Evolutionary conservation across 1,140 invertebrate genomes (phyloP), one percentile per base, ranked within the genome.

Genomic region (Hycleus phaleratus): DNA sequence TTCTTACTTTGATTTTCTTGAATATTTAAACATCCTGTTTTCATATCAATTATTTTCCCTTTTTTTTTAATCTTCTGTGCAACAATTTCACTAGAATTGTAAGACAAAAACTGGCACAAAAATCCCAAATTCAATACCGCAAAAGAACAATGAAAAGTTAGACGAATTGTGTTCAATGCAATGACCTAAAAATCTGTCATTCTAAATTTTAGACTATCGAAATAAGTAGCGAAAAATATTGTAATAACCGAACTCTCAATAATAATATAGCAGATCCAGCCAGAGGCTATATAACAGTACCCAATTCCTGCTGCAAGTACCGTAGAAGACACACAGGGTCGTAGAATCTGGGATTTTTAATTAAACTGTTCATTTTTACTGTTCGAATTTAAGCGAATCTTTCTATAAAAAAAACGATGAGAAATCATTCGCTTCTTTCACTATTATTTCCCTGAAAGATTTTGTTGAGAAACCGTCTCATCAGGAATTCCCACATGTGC

Each of bases 231-330:
- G 9, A 42, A n/a, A 42, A n/a, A 42, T 42, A 42, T 42, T 53
- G 51, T 53, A 53, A 45, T 53, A 53, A 53, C 38, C 46, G 26
- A n/a, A 44, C 32, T 32, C 40, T 46, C 43, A 32, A 38, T 55
- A 46, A 55, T 55, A 38, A 55, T 55, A 55, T 55, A 55, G 26
- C 43, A 46, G 43, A 43, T 10, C 24, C 12, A 32, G 52, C 52
- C 52, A 24, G 52, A 32, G 44, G 52, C 52, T 55, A 55, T 47
- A 55, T 55, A 55, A 55, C 52, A 55, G 52, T 55, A 55, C 52
- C 45, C 46, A 46, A 55, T 55, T 46, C 43, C 43, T 40, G 46
- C 52, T 55, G 52, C 32, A 55, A 55, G 52, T 55, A 55, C 52
- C 52, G 52, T 55, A 55, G 43, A 55, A 46, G 38, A 26, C 39